phyloP scores from a whole-genome alignment of 2,113 vertebrate genomes.

The Sapajus apella region DNA sequence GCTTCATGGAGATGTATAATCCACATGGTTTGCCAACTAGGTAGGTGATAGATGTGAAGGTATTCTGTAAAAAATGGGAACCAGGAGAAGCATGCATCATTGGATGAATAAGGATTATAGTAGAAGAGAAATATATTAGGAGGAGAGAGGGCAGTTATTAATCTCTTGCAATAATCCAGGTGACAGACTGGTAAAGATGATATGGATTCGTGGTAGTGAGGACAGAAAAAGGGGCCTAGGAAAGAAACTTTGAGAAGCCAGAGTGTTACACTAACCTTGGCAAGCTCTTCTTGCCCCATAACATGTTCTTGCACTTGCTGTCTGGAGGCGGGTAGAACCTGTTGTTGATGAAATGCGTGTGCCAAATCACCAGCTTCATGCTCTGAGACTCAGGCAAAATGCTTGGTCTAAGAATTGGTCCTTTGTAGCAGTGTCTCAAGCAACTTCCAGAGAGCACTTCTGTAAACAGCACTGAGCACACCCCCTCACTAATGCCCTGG shows the following conservation, averaged over 20 bases:
- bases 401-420: not conserved
- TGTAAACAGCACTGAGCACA: not conserved
- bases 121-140: not conserved
- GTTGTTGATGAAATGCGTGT: rapidly evolving
- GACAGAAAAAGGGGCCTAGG: not conserved
- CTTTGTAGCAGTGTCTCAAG: not conserved
- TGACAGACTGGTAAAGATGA: not conserved
- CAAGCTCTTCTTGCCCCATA: not conserved
- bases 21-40: not conserved
- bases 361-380: rapidly evolving
- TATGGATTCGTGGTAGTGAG: not conserved
- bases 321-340: not conserved
- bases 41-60: not conserved
- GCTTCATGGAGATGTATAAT: not conserved
- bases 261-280: rapidly evolving
- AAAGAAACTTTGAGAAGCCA: not conserved
- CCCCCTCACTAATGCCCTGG: rapidly evolving
- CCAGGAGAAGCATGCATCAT: not conserved
- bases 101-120: not conserved
- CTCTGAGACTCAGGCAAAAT: not conserved
- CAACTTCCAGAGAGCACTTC: not conserved
- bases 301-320: not conserved
- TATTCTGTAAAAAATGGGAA: not conserved
- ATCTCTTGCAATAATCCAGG: not conserved
- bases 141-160: not conserved